These are phyloP conservation scores for Heterodera carotae DNA, from an alignment of 1,140 invertebrate genomes.

Conservation along the genomic window DNA sequence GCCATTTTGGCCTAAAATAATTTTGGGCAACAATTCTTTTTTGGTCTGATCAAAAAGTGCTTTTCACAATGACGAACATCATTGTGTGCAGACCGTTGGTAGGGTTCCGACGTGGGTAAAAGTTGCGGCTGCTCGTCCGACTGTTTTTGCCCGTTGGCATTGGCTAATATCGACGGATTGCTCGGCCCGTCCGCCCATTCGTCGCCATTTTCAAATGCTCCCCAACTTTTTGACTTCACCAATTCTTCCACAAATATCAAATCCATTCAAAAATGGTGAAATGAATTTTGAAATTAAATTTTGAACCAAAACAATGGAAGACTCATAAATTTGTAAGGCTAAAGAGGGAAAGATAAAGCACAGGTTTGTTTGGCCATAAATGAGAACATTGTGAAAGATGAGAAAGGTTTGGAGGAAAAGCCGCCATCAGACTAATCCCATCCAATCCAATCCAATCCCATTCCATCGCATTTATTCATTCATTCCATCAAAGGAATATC, in stretches of 20 bases:
- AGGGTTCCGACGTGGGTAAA: not conserved
- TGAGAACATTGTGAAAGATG: not conserved
- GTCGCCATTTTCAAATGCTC: not conserved
- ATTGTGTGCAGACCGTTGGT: not conserved
- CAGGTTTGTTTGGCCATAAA: too few species aligned
- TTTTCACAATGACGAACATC: not conserved
- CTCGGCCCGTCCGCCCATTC: not conserved
- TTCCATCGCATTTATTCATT: too few species aligned
- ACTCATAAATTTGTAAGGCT: too few species aligned
- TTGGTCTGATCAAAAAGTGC: not conserved
- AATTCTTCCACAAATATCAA: not conserved
- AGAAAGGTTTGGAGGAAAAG: not conserved
- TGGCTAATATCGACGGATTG: not conserved
- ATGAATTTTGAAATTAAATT: not conserved
- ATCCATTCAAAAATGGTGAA: not conserved
- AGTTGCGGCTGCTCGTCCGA: not conserved
- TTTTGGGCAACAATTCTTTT: not conserved
- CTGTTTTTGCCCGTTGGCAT: not conserved
- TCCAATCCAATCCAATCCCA: too few species aligned
- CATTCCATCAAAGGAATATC: too few species aligned
- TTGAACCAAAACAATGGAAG: too few species aligned
- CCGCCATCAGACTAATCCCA: not conserved
- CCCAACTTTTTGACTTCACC: not conserved
- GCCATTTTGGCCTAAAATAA: constrained; percentile 40
- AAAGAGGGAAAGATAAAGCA: too few species aligned